A percentile compares a stretch with the other conserved stretches of the same genome.
These are phyloP conservation scores for Tiliqua scincoides DNA, from an alignment of 2,113 vertebrate genomes.

Conservation along the genomic window DNA sequence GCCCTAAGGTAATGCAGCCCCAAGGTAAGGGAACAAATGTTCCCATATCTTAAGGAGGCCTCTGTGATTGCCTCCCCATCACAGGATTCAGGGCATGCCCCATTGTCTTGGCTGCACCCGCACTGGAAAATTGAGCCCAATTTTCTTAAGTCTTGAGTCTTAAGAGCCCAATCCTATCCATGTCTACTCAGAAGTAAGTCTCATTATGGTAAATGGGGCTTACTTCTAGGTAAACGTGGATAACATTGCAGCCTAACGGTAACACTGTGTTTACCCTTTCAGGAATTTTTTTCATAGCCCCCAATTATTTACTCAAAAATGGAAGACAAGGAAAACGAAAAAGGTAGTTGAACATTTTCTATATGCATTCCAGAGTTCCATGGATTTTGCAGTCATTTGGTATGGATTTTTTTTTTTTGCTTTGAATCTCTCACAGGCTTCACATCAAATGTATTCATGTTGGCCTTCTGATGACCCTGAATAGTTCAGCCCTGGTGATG, in stretches of 20 bases:
- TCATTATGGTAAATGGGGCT: too few relatives aligned
- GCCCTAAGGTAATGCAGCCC: too few relatives aligned
- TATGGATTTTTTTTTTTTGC: conserved; percentile 35
- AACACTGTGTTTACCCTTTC: conserved; percentile 11
- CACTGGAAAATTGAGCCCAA: too few relatives aligned
- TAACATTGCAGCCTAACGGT: background rate
- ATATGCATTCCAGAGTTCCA: conserved; percentile 57
- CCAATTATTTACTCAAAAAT: conserved; percentile 65
- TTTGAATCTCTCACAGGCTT: conserved; percentile 65
- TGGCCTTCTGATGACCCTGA: conserved; percentile 58
- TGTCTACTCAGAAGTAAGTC: too few relatives aligned
- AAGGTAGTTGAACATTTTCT: conserved; percentile 65
- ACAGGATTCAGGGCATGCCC: too few relatives aligned
- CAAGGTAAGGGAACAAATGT: too few relatives aligned
- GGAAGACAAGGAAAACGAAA: background rate
- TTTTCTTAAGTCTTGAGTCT: too few relatives aligned
- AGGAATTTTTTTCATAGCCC: conserved; percentile 63
- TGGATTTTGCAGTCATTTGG: conserved; percentile 61
- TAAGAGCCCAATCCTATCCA: too few relatives aligned
- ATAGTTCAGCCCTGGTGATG: conserved; percentile 64
- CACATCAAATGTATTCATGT: conserved; percentile 65
- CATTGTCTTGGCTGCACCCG: too few relatives aligned
- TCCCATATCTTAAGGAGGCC: too few relatives aligned
- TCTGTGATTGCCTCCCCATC: too few relatives aligned
- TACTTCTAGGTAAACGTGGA: too few relatives aligned